Base-by-base conservation (phyloP, 2,113 vertebrate genomes). In the Madoqua kirkii region DNA sequence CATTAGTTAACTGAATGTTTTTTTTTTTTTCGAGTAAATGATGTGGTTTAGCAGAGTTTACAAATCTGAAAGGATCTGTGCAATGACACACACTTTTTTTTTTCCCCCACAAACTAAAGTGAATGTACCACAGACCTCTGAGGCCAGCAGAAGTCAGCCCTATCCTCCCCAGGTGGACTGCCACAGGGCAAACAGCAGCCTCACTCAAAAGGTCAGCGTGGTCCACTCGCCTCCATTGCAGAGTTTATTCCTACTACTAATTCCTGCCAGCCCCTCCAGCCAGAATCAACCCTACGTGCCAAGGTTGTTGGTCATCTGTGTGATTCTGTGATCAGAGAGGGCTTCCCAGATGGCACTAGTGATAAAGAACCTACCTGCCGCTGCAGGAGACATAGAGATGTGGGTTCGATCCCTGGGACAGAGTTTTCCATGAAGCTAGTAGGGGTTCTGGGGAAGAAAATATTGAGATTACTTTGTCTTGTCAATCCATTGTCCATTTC, bases 1-100 rank as follows among this genome's bases (percentile, higher is more conserved):
- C 50, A 48, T 48, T 64, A 40, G 33, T 60, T 79, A 76, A 94
- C 21, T 81, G 52, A 45, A 16, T 7, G 17, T 6, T 50, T 27
- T 93, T 95, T 89, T 93, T 86, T 91, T 86, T 85, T 92, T 88
- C 45, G 36, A 83, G 43, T 27, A 87, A 89, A 59, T 84, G 23
- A 60, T 10, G 43, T 10, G 17, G 21, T 88, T 76, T 67, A 91
- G 19, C 55, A 57, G 36, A 81, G 36, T 86, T 71, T 91, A 52
- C 12, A 94, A 82, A 91, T 62, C 31, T 71, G 50, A 87, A 89
- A 89, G 36, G 43, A 16, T 78, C 48, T 74, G 27, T 50, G 45
- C 64, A 31, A 60, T 16, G 64, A 60, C 50, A 87, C 7, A 12
- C 27, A 36, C 19, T 2, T n/a, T 67, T 19, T 64, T 62, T 87